A percentile compares a stretch with the other conserved stretches of the same genome.
Conservation (phyloP, 92 coral and sea anemone species). For the Epizoanthus ramosus region DNA sequence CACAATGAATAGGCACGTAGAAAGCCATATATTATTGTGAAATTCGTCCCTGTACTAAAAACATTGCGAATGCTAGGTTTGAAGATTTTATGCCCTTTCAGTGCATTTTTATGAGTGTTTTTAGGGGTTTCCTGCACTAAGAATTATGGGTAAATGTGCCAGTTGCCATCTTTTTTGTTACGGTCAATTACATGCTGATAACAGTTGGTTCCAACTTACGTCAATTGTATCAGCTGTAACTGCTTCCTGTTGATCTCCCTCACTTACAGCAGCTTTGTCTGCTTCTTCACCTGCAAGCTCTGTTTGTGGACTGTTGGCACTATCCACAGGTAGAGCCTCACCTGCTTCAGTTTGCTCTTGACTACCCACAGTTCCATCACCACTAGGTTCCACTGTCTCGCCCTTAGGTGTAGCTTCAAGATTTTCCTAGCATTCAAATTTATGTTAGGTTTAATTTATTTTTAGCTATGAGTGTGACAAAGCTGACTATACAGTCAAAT, state of each 20-base stretch:
- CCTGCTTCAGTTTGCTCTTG: constrained; percentile 26
- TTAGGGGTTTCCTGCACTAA: no score
- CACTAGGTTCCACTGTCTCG: constrained; percentile 14
- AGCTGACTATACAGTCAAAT: not conserved
- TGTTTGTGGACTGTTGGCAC: not conserved
- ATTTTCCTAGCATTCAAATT: constrained; percentile 1
- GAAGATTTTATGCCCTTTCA: no score
- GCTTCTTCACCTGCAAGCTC: constrained; percentile 31
- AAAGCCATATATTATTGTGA: no score
- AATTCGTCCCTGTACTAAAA: no score
- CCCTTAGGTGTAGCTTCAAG: constrained; percentile 36
- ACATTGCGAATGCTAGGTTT: no score
- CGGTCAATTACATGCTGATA: not conserved
- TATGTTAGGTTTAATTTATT: not conserved
- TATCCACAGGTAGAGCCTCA: constrained; percentile 12
- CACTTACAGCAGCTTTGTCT: constrained; percentile 27
- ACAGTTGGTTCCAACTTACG: not conserved
- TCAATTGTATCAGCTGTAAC: not conserved
- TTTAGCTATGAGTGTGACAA: not conserved
- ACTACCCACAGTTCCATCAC: not conserved
- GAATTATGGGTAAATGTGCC: no score
- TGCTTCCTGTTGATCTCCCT: constrained; percentile 18
- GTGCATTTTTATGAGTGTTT: no score
- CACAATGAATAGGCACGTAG: no score
- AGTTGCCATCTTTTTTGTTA: no score